Evolutionary conservation across 2,888 invertebrate genomes (phyloP).

Genomic region (Chelonus formosanus): DNA sequence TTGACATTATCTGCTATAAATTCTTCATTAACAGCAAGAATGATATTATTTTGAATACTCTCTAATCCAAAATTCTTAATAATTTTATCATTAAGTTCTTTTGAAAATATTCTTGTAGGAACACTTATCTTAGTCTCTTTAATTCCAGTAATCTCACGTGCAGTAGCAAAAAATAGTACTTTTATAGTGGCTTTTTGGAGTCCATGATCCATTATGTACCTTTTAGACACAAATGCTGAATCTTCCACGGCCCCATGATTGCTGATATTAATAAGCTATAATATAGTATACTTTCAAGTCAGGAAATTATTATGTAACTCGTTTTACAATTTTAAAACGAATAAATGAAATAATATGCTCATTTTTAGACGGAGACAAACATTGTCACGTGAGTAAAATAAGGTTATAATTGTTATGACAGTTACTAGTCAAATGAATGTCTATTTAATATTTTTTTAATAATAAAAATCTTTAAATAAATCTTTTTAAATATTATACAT

Average conservation of each 20-base stretch:
- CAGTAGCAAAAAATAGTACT: constrained; percentile 89
- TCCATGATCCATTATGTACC: constrained; percentile 38
- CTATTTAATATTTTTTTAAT: too few relatives aligned
- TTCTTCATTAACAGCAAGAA: constrained; percentile 85
- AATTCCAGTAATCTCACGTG: constrained; percentile 81
- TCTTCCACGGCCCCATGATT: constrained; percentile 4
- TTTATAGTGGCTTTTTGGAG: constrained; percentile 65
- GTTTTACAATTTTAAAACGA: too few relatives aligned
- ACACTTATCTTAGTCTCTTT: constrained; percentile 70
- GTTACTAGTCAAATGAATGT: too few relatives aligned
- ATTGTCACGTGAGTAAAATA: constrained; percentile 13
- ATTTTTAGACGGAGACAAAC: background rate
- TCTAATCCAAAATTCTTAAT: constrained; percentile 72
- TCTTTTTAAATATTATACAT: background rate
- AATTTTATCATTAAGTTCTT: constrained; percentile 72
- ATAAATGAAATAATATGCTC: background rate
- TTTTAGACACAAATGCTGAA: constrained; percentile 17
- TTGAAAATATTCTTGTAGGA: constrained; percentile 66
- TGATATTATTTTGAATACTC: constrained; percentile 74
- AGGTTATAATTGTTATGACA: constrained; percentile 5
- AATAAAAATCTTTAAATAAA: too few relatives aligned
- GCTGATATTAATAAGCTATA: constrained; percentile 22
- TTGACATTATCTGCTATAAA: constrained; percentile 70
- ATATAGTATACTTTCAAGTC: background rate
- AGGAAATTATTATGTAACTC: constrained; percentile 11